Base-by-base conservation (phyloP, 2,113 vertebrate genomes). In the Micronisus gabar region DNA sequence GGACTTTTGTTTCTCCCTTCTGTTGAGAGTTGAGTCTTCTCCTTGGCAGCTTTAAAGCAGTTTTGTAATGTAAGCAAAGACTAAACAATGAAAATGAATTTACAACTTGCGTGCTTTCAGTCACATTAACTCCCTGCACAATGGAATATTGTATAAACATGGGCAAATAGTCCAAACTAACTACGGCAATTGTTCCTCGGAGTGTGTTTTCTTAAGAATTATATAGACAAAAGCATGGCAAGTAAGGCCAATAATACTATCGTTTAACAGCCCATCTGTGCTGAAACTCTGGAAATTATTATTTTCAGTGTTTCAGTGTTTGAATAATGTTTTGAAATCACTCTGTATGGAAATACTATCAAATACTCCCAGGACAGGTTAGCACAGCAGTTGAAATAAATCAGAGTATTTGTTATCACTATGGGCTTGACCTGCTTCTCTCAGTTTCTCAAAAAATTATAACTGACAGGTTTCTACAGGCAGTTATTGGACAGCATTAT, bases 81-180 rank as follows among this genome's bases (percentile, higher is more conserved):
- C 53, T 86, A 83, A 93, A 92, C 78, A 95, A 94, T 83, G 76
- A 93, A 84, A 96, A 96, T 80, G 1, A 81, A 93, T 96, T 92
- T 96, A 92, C 92, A 90, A 59, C 81, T 66, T 95, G 71, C 48
- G 41, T 97, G 70, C 80, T 97, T 93, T 81, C 82, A 86, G 92
- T 94, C 88, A 73, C 67, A 88, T 91, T 97, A 97, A 95, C 81
- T 96, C 88, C 55, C 94, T 97, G 95, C 71, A 95, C 91, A 93
- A 66, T 95, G 94, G 94, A 89, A 95, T 89, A 19, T 18, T 78
- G 12, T 96, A 96, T 97, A 96, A 97, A 96, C 96, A 96, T 7
- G 52, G 55, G 40, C 45, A 93, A 92, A 81, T 50, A 95, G 27
- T 90, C 73, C 94, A 93, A 89, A 94, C 73, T 97, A 93, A 81